Evolutionary conservation across 2,888 invertebrate species (phyloP).

Genomic region (Cephus spinipes): DNA sequence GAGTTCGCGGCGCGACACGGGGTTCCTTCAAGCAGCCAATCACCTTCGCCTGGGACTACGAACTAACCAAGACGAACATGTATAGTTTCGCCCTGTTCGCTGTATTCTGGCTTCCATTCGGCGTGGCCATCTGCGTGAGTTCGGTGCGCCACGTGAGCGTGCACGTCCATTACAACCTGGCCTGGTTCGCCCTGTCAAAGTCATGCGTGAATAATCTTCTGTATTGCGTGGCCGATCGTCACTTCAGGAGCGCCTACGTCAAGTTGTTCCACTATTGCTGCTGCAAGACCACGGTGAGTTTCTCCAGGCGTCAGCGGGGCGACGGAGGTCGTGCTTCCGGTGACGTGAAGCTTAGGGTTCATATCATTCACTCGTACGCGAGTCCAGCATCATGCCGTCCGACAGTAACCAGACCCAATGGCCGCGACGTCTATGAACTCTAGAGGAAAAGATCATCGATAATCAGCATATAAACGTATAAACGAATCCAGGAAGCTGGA

Average conservation of each 20-base stretch:
- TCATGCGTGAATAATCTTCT: constrained; percentile 76
- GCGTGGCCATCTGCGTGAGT: constrained; percentile 71
- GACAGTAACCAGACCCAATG: constrained; percentile 65
- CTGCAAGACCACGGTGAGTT: constrained; percentile 81
- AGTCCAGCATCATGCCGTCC: constrained; percentile 68
- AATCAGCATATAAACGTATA: not conserved
- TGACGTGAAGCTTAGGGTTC: constrained; percentile 75
- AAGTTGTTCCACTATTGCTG: constrained; percentile 84
- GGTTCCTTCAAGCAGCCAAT: constrained; percentile 75
- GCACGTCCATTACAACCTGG: constrained; percentile 74
- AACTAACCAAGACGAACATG: constrained; percentile 74
- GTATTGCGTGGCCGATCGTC: constrained; percentile 75
- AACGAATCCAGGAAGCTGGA: not conserved
- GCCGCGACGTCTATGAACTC: constrained; percentile 71
- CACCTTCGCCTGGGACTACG: constrained; percentile 74
- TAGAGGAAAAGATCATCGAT: constrained; percentile 35
- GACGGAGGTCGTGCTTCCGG: constrained; percentile 69
- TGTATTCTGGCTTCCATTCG: constrained; percentile 77
- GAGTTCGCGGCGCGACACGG: constrained; percentile 69
- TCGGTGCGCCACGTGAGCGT: constrained; percentile 69
- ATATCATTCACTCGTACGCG: constrained; percentile 78
- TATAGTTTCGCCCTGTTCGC: constrained; percentile 75
- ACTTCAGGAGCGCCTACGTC: constrained; percentile 79
- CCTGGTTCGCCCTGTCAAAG: constrained; percentile 78
- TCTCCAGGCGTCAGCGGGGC: constrained; percentile 72